Percentiles rank a stretch among this genome's conserved stretches.
Conservation (phyloP, 2,113 vertebrate species). For the Rattus norvegicus region DNA sequence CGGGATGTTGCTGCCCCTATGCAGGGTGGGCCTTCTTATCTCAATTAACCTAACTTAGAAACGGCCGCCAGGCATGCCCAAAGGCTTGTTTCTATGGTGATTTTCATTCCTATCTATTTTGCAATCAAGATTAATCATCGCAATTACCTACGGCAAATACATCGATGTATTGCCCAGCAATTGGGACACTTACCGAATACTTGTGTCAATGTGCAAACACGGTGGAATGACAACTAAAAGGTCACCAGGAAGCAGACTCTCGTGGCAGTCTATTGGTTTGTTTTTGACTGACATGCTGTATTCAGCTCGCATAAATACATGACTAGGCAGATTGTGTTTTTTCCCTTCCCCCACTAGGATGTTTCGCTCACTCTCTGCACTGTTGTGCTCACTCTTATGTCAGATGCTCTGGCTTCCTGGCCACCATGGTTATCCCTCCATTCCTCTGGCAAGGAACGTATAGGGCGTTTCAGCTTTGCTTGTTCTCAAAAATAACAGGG, state of each 20-base stretch:
- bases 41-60: neutral
- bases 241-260: neutral
- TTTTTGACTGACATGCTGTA: neutral
- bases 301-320: neutral
- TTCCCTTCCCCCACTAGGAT: neutral
- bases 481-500: neutral
- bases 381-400: neutral
- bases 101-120: neutral
- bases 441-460: neutral
- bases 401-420: neutral
- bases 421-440: neutral
- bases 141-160: neutral
- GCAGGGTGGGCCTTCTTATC: neutral
- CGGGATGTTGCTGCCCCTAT: neutral
- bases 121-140: neutral
- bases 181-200: neutral
- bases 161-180: neutral
- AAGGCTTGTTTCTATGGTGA: neutral
- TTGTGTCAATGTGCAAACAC: neutral
- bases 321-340: neutral
- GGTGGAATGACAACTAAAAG: neutral
- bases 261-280: neutral
- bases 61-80: neutral
- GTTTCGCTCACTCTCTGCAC: neutral
- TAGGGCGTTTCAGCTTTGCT: neutral